Evolutionary conservation across 2,888 invertebrate genomes (phyloP).

Genomic region (Hecatera dysodea): DNA sequence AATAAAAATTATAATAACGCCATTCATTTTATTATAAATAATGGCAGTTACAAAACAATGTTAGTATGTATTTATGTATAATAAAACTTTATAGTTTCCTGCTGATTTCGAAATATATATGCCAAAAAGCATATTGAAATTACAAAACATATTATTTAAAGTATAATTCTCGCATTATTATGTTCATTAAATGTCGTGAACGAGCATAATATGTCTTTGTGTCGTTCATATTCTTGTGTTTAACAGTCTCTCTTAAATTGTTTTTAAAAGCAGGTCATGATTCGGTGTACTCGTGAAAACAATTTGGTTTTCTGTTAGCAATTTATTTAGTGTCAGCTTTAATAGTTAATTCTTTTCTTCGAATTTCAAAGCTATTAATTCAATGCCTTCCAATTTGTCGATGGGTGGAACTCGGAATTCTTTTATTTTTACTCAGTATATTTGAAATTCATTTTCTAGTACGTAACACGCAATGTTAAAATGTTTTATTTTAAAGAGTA

Average conservation of each 20-base stretch:
- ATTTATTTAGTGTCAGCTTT: slow-evolving; percentile 50
- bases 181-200: slow-evolving; percentile 52
- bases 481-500: too few species aligned
- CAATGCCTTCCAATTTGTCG: slow-evolving; percentile 45
- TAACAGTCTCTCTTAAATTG: slow-evolving; percentile 18
- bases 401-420: slow-evolving; percentile 19
- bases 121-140: slow-evolving; percentile 47
- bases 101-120: slow-evolving; percentile 61
- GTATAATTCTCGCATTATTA: slow-evolving; percentile 64
- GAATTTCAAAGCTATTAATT: slow-evolving; percentile 40
- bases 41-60: slow-evolving; percentile 56
- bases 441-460: neutral
- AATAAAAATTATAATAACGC: slow-evolving; percentile 46
- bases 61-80: slow-evolving; percentile 63
- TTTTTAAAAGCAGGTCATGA: slow-evolving; percentile 50
- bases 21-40: slow-evolving; percentile 54
- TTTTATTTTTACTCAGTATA: slow-evolving; percentile 5
- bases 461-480: neutral
- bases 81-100: slow-evolving; percentile 68
- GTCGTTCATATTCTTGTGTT: slow-evolving; percentile 32
- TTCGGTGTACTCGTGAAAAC: slow-evolving; percentile 35
- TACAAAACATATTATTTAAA: slow-evolving; percentile 46
- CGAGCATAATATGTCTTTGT: slow-evolving; percentile 59
- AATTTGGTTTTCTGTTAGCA: slow-evolving; percentile 48
- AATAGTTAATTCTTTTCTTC: slow-evolving; percentile 51